These are phyloP conservation scores for Squalus acanthias DNA, from an alignment of 2,797 vertebrate genomes.

Conservation along the genomic window DNA sequence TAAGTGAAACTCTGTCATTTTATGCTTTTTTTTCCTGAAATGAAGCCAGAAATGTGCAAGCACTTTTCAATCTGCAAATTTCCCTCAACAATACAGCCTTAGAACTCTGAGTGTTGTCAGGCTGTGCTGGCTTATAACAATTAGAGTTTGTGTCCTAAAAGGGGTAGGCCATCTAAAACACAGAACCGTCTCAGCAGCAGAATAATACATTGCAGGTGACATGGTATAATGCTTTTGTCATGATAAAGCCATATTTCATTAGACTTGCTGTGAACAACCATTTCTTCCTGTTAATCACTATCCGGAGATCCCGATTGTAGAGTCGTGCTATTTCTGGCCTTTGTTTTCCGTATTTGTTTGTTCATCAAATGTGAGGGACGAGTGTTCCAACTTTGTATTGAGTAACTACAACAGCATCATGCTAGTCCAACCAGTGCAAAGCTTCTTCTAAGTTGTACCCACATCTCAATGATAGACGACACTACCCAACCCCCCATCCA, in stretches of 20 bases:
- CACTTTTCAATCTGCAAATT: background rate
- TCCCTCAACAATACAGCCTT: background rate
- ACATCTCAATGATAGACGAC: background rate
- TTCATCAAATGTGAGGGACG: background rate
- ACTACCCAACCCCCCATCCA: background rate
- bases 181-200: background rate
- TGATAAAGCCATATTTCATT: too few relatives aligned
- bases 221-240: too few relatives aligned
- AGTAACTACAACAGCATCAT: background rate
- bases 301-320: too few relatives aligned
- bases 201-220: background rate
- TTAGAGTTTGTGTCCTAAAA: background rate
- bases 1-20: background rate
- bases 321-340: too few relatives aligned
- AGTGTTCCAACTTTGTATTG: background rate
- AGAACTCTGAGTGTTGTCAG: background rate
- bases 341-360: too few relatives aligned
- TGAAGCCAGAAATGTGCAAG: background rate
- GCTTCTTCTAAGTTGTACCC: background rate
- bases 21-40: background rate
- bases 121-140: background rate
- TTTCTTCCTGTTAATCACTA: too few relatives aligned
- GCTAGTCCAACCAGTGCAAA: background rate
- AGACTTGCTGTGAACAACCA: too few relatives aligned
- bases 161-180: background rate